Evolutionary conservation across 2,888 invertebrate species (phyloP), one percentile per base, ranked within the genome.

Genomic region (Sabellastarte sp.): DNA sequence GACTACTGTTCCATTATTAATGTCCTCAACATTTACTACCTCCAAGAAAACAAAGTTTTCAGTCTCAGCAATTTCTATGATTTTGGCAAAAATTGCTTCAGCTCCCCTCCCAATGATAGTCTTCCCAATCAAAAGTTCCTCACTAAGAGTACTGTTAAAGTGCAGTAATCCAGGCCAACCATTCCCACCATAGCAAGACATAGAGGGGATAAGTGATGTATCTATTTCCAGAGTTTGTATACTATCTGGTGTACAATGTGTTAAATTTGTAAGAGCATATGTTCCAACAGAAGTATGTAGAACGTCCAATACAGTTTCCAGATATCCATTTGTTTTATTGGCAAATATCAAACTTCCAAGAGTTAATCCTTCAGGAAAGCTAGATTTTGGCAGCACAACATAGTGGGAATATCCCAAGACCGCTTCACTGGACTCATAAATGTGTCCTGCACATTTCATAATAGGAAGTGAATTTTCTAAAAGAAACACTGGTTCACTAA

Each of bases 151-250:
- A 15, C 20, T 20, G 20, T 41, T 41, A 20, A 15, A 41, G 41
- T 41, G 24, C 26, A 59, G 26, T 30, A 59, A 28, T 2, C 59
- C 59, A 15, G 59, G 59, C 32, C 41, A 33, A n/a, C 30, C 30
- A 41, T 59, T 41, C 15, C 59, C 59, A 10, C 59, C 59, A 41
- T 24, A 5, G 10, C 41, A 32, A 28, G 59, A 26, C 41, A 41
- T 59, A 20, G n/a, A 26, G 24, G 26, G 33, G 28, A 41, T 15
- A 28, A 28, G 10, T 26, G 28, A n/a, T 28, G 59, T 33, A 33
- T 33, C 24, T 28, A 41, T 41, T 5, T 33, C 1, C 30, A 29
- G 4, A n/a, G 15, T 10, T 59, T n/a, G 32, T 29, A 10, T 24
- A 28, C 4, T 4, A 28, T 59, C 53, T 26, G 24, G 10, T 10